Percentiles rank a stretch among this genome's conserved stretches.
phyloP scores from a whole-genome alignment of 2,888 invertebrate species.

The Leucania comma region DNA sequence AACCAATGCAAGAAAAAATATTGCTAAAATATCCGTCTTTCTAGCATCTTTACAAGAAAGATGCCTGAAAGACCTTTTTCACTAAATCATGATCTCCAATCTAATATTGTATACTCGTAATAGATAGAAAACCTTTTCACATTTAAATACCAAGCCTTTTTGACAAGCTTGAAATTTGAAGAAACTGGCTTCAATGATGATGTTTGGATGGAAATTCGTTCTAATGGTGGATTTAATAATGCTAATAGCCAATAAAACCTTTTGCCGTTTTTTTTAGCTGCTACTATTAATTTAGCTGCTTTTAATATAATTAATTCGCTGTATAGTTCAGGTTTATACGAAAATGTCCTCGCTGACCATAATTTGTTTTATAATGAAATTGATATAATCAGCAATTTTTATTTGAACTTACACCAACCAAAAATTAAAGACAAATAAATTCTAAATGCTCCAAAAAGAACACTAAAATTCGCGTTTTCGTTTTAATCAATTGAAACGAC shows the following conservation, averaged over 20 bases:
- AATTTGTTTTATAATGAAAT: background rate
- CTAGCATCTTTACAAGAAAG: no score
- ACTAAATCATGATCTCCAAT: background rate
- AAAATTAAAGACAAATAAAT: background rate
- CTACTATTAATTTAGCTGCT: background rate
- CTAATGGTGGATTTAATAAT: no score
- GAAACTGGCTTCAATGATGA: no score
- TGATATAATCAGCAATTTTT: slow-evolving; percentile 13
- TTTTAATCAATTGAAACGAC: slow-evolving; percentile 40
- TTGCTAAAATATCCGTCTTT: no score
- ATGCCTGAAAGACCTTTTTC: no score
- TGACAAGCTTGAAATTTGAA: background rate
- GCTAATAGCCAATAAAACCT: no score
- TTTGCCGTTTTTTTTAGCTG: no score
- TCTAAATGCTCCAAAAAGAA: slow-evolving; percentile 11
- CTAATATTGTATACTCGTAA: background rate
- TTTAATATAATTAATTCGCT: slow-evolving; percentile 13
- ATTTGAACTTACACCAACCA: slow-evolving; percentile 9
- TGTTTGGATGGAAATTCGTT: no score
- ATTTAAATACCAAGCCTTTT: background rate
- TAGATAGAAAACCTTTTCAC: background rate
- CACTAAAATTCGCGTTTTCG: slow-evolving; percentile 17
- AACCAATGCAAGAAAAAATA: background rate
- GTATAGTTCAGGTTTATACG: slow-evolving; percentile 31
- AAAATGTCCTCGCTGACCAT: slow-evolving; percentile 9